A percentile compares a stretch with the other conserved stretches of the same genome.
Evolutionary conservation across 2,113 vertebrate genomes (phyloP).

Genomic region (Rafetus swinhoei): DNA sequence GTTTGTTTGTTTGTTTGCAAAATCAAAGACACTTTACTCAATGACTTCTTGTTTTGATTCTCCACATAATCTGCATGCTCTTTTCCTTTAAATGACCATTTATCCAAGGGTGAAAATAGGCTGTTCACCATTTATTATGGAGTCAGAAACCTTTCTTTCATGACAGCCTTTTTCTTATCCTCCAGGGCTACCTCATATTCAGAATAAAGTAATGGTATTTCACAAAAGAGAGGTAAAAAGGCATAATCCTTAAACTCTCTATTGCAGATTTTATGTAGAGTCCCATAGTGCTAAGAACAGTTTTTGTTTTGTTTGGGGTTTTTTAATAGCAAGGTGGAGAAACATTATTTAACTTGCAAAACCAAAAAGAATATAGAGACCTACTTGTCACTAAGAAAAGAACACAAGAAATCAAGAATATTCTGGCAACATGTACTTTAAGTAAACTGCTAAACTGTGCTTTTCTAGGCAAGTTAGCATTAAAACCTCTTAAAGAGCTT

Average conservation of each 20-base stretch:
- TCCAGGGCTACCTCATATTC: conserved; percentile 57
- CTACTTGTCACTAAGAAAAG: conserved; percentile 25
- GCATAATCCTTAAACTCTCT: conserved; percentile 10
- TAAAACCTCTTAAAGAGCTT: conserved; percentile 23
- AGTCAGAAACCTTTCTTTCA: conserved; percentile 41
- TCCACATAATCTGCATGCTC: background rate
- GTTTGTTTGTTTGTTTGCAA: background rate
- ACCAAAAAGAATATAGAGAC: conserved; percentile 1
- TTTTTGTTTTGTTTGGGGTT: background rate
- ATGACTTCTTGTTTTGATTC: background rate
- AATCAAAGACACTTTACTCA: background rate
- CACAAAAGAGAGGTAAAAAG: conserved; percentile 62
- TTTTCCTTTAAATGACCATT: conserved; percentile 33
- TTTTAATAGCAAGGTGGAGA: conserved; percentile 25
- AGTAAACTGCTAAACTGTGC: background rate
- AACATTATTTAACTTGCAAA: conserved; percentile 8
- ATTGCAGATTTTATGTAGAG: background rate
- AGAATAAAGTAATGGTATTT: conserved; percentile 57
- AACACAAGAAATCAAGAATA: background rate
- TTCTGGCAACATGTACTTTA: background rate
- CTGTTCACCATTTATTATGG: conserved; percentile 20
- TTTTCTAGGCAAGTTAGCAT: background rate
- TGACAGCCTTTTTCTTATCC: conserved; percentile 16
- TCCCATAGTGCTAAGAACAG: conserved; percentile 4
- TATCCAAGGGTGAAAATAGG: conserved; percentile 45